Percentiles rank a stretch among this genome's conserved stretches.
Conservation (phyloP, 2,888 invertebrate genomes). For the Tiphia femorata region DNA sequence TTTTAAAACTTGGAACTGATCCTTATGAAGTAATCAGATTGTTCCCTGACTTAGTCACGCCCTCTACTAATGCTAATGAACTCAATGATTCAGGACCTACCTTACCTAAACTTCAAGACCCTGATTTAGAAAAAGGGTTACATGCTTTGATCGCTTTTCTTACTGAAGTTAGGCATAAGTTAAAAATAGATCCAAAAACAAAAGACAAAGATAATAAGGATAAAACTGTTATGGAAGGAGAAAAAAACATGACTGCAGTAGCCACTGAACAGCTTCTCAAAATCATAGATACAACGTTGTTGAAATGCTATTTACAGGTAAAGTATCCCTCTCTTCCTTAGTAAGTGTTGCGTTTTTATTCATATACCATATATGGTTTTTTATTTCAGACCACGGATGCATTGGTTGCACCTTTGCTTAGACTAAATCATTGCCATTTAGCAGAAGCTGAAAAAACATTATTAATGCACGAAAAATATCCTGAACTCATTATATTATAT, state of each 20-base stretch:
- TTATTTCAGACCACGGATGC: slow-evolving; percentile 90
- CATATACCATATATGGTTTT: slow-evolving; percentile 6
- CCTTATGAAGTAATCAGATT: slow-evolving; percentile 95
- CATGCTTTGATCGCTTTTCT: slow-evolving; percentile 92
- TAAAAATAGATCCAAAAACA: slow-evolving; percentile 67
- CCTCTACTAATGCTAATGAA: slow-evolving; percentile 69
- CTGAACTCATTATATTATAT: slow-evolving; percentile 95
- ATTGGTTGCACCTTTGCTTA: slow-evolving; percentile 89
- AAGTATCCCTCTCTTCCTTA: neutral
- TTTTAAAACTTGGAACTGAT: slow-evolving; percentile 90
- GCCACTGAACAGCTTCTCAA: slow-evolving; percentile 81
- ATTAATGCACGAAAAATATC: slow-evolving; percentile 87
- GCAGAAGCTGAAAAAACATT: slow-evolving; percentile 94
- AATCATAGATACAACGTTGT: slow-evolving; percentile 95
- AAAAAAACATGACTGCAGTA: slow-evolving; percentile 64
- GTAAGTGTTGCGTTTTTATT: neutral
- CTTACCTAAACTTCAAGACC: slow-evolving; percentile 78
- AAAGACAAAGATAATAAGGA: slow-evolving; percentile 60
- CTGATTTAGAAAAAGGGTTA: slow-evolving; percentile 89
- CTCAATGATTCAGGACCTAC: slow-evolving; percentile 67
- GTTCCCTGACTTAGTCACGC: slow-evolving; percentile 89
- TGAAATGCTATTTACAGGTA: slow-evolving; percentile 97
- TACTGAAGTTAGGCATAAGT: slow-evolving; percentile 78
- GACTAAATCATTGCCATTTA: slow-evolving; percentile 92
- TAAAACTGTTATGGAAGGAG: slow-evolving; percentile 43